Evolutionary conservation across 1,140 invertebrate species (phyloP).

Genomic region (Cryptotermes secundus): DNA sequence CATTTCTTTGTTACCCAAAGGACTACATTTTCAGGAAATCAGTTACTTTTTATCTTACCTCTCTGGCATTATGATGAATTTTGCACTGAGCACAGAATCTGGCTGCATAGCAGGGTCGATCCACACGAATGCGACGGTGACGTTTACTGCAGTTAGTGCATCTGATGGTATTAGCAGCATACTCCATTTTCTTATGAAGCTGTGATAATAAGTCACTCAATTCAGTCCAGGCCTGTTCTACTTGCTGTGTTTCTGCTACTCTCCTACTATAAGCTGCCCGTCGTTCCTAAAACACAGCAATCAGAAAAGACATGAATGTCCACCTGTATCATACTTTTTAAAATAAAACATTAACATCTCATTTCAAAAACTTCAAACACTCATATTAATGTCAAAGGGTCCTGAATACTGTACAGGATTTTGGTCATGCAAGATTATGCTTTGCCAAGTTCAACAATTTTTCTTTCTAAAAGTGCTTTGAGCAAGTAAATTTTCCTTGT

Average conservation of each 20-base stretch:
- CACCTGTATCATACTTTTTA: too few relatives aligned
- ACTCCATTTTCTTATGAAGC: conserved; percentile 90
- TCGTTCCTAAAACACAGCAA: conserved; percentile 62
- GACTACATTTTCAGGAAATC: not conserved
- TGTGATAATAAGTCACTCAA: conserved; percentile 78
- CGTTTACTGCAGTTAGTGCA: conserved; percentile 89
- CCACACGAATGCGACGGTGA: conserved; percentile 80
- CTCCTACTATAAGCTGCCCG: conserved; percentile 71
- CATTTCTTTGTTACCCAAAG: too few relatives aligned
- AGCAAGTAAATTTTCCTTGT: too few relatives aligned
- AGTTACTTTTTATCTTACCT: conserved; percentile 55
- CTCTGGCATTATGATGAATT: conserved; percentile 87
- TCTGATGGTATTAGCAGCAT: conserved; percentile 84
- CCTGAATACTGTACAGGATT: too few relatives aligned
- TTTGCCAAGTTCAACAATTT: too few relatives aligned
- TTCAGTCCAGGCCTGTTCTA: conserved; percentile 81
- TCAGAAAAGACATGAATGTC: not conserved
- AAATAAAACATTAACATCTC: too few relatives aligned
- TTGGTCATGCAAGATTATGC: too few relatives aligned
- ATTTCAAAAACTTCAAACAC: too few relatives aligned
- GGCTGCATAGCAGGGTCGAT: conserved; percentile 85
- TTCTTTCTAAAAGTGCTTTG: too few relatives aligned
- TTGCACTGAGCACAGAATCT: conserved; percentile 86
- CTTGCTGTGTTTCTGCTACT: conserved; percentile 72
- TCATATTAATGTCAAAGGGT: too few relatives aligned